These are phyloP conservation scores for Coranthus polyacanthus DNA, from an alignment of 2,797 vertebrate genomes.

Conservation along the genomic window DNA sequence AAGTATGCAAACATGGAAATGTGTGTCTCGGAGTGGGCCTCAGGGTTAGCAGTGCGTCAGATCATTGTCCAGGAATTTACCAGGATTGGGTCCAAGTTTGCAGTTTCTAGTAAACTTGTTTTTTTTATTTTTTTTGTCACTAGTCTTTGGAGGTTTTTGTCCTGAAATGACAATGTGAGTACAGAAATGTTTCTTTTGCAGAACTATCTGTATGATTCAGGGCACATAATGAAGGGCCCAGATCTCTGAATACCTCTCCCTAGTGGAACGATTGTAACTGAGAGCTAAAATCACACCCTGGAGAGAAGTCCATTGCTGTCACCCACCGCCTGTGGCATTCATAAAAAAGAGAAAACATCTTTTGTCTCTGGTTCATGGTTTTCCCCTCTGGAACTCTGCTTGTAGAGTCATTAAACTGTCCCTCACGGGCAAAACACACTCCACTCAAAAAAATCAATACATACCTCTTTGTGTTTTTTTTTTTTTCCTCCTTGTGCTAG, in stretches of 20 bases:
- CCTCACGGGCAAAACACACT: constrained; percentile 79
- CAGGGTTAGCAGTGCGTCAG: no score
- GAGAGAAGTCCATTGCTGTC: constrained; percentile 58
- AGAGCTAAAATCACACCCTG: constrained; percentile 45
- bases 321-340: constrained; percentile 54
- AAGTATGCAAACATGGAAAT: no score
- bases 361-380: constrained; percentile 70
- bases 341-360: constrained; percentile 71
- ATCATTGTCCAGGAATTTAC: no score
- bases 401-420: constrained; percentile 85
- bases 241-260: constrained; percentile 39
- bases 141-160: no score
- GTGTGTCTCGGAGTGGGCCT: no score
- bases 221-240: constrained; percentile 35
- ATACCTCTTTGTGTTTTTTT: constrained; percentile 56
- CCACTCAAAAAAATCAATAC: constrained; percentile 82
- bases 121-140: constrained; percentile 6
- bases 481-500: constrained; percentile 28
- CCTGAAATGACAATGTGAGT: constrained; percentile 17
- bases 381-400: constrained; percentile 74
- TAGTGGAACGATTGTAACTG: constrained; percentile 42
- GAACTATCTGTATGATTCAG: constrained; percentile 23
- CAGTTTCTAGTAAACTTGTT: neutral
- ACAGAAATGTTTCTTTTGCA: constrained; percentile 31
- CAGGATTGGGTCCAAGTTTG: neutral